Conservation (phyloP, 2,113 vertebrate species). For the Anguilla rostrata region DNA sequence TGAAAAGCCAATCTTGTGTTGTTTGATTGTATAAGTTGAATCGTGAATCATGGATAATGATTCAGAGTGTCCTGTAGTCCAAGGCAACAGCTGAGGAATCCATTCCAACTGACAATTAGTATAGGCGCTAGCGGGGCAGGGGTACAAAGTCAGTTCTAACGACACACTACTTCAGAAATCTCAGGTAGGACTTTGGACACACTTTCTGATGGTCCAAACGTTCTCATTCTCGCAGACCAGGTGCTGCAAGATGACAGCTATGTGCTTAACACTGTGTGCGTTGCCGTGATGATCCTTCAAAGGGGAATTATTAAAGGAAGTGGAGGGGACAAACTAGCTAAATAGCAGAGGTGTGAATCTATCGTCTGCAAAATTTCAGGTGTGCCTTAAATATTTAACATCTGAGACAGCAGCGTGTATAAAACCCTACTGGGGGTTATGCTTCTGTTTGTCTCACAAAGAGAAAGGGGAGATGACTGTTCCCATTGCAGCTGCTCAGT, state of each 20-base stretch:
- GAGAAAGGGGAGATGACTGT: neutral
- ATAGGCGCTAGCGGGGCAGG: conserved; percentile 51
- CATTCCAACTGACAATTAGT: conserved; percentile 55
- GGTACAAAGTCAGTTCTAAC: conserved; percentile 52
- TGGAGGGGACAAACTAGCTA: neutral
- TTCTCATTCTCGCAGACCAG: conserved; percentile 72
- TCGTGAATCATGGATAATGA: conserved; percentile 50
- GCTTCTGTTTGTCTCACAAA: too few species aligned
- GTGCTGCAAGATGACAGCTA: conserved; percentile 75
- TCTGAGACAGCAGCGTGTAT: neutral
- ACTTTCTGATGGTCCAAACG: conserved; percentile 74
- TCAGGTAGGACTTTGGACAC: conserved; percentile 52
- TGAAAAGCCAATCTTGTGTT: neutral
- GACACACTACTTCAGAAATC: conserved; percentile 66
- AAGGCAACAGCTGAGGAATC: conserved; percentile 51
- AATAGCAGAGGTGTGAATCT: conserved; percentile 1
- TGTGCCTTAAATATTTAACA: neutral
- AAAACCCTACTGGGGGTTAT: too few species aligned
- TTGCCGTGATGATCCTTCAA: conserved; percentile 74
- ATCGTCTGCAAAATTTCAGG: neutral
- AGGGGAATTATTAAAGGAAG: conserved; percentile 69
- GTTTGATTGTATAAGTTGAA: conserved; percentile 41
- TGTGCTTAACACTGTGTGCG: conserved; percentile 67
- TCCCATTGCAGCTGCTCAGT: neutral
- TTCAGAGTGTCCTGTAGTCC: conserved; percentile 44